phyloP scores from a whole-genome alignment of 2,113 vertebrate species.

The Taxidea taxus region DNA sequence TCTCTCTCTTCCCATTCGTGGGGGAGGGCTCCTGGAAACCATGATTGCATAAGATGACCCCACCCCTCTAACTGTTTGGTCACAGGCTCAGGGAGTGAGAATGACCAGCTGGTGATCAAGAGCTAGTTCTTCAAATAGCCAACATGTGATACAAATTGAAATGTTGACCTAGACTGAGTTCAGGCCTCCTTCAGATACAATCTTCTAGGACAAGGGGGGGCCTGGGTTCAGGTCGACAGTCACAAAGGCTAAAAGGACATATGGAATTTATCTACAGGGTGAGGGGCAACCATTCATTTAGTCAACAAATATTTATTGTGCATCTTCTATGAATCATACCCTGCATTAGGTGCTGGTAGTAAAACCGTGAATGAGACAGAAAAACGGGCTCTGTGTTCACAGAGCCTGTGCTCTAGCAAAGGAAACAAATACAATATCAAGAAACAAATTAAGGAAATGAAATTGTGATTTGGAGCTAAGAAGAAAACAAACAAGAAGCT shows the following conservation, averaged over 20 bases:
- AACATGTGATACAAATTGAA: background rate
- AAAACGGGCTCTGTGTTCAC: background rate
- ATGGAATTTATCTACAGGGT: background rate
- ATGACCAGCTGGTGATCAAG: background rate
- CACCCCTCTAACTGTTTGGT: background rate
- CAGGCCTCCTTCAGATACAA: background rate
- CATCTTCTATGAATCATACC: background rate
- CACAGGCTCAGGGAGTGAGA: background rate
- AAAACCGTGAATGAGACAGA: background rate
- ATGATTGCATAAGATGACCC: background rate
- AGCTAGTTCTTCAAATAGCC: background rate
- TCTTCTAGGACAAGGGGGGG: background rate
- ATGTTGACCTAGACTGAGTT: background rate
- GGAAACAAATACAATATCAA: background rate
- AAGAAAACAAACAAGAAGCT: constrained; percentile 16
- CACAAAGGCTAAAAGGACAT: background rate
- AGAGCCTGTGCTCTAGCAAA: background rate
- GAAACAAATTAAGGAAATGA: background rate
- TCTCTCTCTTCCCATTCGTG: background rate
- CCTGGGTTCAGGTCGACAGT: background rate
- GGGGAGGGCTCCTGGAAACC: background rate
- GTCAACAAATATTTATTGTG: background rate
- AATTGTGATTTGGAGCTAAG: background rate
- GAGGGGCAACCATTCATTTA: background rate
- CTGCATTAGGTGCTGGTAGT: background rate